Evolutionary conservation across 2,797 vertebrate genomes (phyloP).

Genomic region (Alauda arvensis): DNA sequence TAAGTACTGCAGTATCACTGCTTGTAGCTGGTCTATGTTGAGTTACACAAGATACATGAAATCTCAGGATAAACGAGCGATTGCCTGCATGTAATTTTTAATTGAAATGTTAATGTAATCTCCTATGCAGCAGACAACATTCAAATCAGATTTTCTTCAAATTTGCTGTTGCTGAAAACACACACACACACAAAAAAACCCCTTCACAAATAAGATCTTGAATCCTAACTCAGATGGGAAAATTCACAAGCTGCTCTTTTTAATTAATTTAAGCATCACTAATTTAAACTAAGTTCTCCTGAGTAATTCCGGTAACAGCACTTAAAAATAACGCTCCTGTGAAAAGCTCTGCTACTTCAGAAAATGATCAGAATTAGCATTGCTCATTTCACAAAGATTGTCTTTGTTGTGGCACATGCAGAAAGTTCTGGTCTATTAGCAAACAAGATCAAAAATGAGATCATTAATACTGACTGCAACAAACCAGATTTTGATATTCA

Average conservation of each 20-base stretch:
- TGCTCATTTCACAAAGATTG: conserved; percentile 14
- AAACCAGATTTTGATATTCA: not conserved
- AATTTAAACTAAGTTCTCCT: conserved; percentile 50
- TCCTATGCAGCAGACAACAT: not conserved
- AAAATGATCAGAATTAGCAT: conserved; percentile 23
- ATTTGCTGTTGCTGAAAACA: conserved; percentile 17
- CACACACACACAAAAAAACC: not conserved
- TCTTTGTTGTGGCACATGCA: not conserved
- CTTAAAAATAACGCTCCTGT: conserved; percentile 35
- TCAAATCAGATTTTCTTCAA: conserved; percentile 30
- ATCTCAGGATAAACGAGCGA: not conserved
- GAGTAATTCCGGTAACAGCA: conserved; percentile 33
- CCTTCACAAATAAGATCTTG: not conserved
- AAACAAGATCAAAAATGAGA: not conserved
- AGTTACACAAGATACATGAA: not conserved
- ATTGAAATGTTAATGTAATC: conserved; percentile 10
- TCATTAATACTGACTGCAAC: not conserved
- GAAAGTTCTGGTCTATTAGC: not conserved
- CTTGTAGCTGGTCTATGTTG: not conserved
- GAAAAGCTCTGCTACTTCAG: conserved; percentile 34
- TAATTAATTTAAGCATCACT: conserved; percentile 59
- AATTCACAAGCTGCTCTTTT: conserved; percentile 18
- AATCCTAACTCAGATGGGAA: conserved; percentile 32
- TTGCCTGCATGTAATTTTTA: not conserved
- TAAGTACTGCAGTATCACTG: not conserved